Conservation (phyloP, 2,113 vertebrate species). For the Mesoclemmys tuberculata region DNA sequence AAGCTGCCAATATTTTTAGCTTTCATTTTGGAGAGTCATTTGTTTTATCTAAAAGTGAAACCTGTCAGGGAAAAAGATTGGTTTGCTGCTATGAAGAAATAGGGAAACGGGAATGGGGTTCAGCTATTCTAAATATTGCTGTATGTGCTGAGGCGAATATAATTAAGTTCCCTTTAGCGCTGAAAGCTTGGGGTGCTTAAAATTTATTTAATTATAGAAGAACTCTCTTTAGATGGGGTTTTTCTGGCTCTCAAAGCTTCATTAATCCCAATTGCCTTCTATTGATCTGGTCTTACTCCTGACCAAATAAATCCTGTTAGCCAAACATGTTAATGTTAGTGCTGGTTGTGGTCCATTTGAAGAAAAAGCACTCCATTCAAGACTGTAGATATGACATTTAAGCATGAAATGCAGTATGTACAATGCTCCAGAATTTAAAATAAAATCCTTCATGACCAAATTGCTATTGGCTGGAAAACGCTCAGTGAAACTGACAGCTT, state of each 20-base stretch:
- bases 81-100: not conserved
- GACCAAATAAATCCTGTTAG: conserved; percentile 31
- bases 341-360: conserved; percentile 12
- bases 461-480: not conserved
- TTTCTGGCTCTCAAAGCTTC: conserved; percentile 47
- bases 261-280: conserved; percentile 45
- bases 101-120: not conserved
- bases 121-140: not conserved
- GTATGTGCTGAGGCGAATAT: not conserved
- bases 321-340: conserved; percentile 50
- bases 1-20: not conserved
- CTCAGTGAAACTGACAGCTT: not conserved
- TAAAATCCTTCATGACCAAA: not conserved
- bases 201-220: not conserved
- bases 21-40: not conserved
- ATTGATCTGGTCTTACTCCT: conserved; percentile 29
- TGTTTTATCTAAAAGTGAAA: conserved; percentile 9
- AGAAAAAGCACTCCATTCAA: conserved; percentile 41
- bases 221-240: not conserved
- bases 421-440: not conserved
- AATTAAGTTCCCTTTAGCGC: not conserved
- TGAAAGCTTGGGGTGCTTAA: not conserved
- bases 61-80: not conserved
- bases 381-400: not conserved
- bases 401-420: not conserved